These are phyloP conservation scores for Caenorhabditis sulstoni DNA, from an alignment of 2,888 invertebrate genomes.

Conservation along the genomic window DNA sequence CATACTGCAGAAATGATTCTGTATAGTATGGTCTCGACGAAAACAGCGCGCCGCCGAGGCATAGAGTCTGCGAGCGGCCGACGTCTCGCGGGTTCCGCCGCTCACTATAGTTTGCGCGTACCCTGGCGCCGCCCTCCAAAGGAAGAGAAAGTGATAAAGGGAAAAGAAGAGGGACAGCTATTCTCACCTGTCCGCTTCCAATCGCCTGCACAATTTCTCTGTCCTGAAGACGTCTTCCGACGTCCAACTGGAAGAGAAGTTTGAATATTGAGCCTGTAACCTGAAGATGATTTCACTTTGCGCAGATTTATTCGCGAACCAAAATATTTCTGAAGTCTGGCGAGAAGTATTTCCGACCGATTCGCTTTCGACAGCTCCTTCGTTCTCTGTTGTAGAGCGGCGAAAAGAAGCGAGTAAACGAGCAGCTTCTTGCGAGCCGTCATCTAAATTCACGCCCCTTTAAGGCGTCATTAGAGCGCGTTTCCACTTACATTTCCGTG, in stretches of 20 bases:
- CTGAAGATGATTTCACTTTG: neutral
- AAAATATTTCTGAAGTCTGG: conserved; percentile 28
- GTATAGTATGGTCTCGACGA: conserved; percentile 68
- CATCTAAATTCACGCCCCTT: neutral
- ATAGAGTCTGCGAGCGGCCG: conserved; percentile 1
- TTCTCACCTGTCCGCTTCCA: conserved; percentile 32
- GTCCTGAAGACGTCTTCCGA: conserved; percentile 25
- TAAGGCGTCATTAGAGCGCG: neutral
- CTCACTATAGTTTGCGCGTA: neutral
- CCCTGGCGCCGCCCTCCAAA: conserved; percentile 3
- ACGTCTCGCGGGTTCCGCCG: conserved; percentile 29
- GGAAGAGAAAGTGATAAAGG: neutral
- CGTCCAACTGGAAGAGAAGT: conserved; percentile 37
- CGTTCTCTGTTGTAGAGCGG: conserved; percentile 40
- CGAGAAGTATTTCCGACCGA: conserved; percentile 18
- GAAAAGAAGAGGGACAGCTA: too few species aligned
- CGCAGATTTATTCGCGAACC: conserved; percentile 16
- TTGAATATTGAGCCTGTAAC: conserved; percentile 40
- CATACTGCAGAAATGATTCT: conserved; percentile 72
- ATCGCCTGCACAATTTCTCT: conserved; percentile 45
- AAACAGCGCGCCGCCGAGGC: neutral
- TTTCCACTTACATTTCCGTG: conserved; percentile 18
- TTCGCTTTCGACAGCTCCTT: conserved; percentile 2
- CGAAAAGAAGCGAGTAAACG: conserved; percentile 39
- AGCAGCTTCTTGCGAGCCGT: conserved; percentile 30